phyloP scores from a whole-genome alignment of 2,888 invertebrate species.

The Acrocyrtus sp. region DNA sequence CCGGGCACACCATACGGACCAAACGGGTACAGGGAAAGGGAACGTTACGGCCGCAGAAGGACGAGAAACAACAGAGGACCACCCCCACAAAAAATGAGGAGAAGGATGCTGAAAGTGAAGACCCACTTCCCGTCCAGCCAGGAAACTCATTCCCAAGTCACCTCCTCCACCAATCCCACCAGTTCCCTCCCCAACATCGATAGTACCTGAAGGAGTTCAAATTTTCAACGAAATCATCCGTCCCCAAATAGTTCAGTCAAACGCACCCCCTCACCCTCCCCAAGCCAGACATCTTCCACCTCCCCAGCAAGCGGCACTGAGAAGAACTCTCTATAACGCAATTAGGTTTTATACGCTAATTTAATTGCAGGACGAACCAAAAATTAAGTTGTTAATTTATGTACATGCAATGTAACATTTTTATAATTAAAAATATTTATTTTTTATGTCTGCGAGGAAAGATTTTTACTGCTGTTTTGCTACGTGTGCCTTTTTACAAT shows the following conservation, averaged over 20 bases:
- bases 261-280: not conserved
- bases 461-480: no score
- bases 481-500: not conserved
- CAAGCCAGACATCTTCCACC: not conserved
- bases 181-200: not conserved
- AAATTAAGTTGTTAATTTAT: not conserved
- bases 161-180: not conserved
- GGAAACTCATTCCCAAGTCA: no score
- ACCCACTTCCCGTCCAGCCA: no score
- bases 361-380: not conserved
- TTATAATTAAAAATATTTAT: not conserved
- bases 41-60: constrained; percentile 37
- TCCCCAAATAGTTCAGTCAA: constrained; percentile 28
- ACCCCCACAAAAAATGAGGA: not conserved
- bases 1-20: constrained; percentile 39
- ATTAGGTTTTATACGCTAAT: constrained; percentile 17
- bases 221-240: constrained; percentile 51
- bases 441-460: not conserved
- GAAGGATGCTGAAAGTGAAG: not conserved
- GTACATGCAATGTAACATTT: not conserved
- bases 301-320: constrained; percentile 29
- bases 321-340: constrained; percentile 39
- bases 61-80: constrained; percentile 32
- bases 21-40: constrained; percentile 17
- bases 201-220: constrained; percentile 53